A percentile compares a stretch with the other conserved stretches of the same genome.
Conservation (phyloP, 2,113 vertebrate genomes). For the Ochotona princeps region DNA sequence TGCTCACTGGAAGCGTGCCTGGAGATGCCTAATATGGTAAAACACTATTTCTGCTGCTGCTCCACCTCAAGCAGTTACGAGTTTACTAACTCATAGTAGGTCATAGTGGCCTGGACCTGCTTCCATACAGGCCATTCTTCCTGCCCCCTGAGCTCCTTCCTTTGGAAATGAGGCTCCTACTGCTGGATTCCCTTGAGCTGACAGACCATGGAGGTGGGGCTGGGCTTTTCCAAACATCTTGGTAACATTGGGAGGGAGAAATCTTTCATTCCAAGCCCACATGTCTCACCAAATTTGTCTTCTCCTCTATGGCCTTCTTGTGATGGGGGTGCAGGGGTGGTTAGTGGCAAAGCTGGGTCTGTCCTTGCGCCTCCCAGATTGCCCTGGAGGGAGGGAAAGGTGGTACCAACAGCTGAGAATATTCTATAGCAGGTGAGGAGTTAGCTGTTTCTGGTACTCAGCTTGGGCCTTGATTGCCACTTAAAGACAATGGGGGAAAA, state of each 20-base stretch:
- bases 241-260: neutral
- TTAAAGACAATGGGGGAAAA: neutral
- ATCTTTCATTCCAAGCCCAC: neutral
- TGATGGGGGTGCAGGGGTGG: neutral
- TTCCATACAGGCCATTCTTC: rapidly evolving
- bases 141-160: neutral
- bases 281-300: neutral
- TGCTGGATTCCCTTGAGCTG: neutral
- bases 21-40: neutral
- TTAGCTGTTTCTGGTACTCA: neutral
- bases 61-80: neutral
- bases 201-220: neutral
- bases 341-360: neutral
- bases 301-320: neutral
- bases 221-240: neutral
- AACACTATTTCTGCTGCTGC: neutral
- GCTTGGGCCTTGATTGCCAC: neutral
- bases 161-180: neutral
- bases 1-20: neutral
- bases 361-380: neutral
- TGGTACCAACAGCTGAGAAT: neutral
- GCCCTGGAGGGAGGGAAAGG: neutral
- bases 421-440: neutral
- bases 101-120: neutral
- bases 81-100: neutral